Evolutionary conservation across 2,888 invertebrate genomes (phyloP).

Genomic region (Andrena minutula): DNA sequence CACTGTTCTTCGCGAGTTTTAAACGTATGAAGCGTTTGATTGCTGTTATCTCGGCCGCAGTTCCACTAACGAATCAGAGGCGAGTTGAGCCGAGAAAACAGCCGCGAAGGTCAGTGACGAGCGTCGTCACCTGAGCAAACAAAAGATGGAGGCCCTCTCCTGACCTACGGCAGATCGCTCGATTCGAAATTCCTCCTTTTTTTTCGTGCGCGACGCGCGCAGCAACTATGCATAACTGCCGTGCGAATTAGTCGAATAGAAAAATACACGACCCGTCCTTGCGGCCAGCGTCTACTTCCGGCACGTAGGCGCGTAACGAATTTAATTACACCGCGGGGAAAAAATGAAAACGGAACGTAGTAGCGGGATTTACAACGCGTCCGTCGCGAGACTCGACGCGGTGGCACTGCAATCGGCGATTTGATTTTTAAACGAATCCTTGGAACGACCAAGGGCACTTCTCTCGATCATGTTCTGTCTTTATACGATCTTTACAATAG

Average conservation of each 20-base stretch:
- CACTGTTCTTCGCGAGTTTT: not conserved
- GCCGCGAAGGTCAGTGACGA: slow-evolving; percentile 56
- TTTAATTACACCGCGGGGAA: not conserved
- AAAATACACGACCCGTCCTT: slow-evolving; percentile 69
- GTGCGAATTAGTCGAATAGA: slow-evolving; percentile 57
- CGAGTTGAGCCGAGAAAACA: slow-evolving; percentile 47
- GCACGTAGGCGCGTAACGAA: slow-evolving; percentile 51
- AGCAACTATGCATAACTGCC: slow-evolving; percentile 72
- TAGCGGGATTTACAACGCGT: not conserved
- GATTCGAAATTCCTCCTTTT: slow-evolving; percentile 33
- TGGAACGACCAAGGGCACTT: not conserved
- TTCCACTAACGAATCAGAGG: slow-evolving; percentile 45
- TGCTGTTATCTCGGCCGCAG: not conserved
- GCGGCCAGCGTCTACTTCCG: slow-evolving; percentile 76
- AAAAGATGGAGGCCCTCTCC: slow-evolving; percentile 35
- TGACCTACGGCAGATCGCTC: slow-evolving; percentile 67
- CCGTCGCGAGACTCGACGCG: not conserved
- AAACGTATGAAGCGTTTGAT: not conserved
- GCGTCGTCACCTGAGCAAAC: slow-evolving; percentile 69
- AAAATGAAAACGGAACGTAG: not conserved
- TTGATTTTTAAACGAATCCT: not conserved
- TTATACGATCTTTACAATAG: not conserved
- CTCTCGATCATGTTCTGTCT: not conserved
- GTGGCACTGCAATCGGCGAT: not conserved
- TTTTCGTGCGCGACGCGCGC: not conserved